phyloP scores from a whole-genome alignment of 2,797 vertebrate species.

The Pseudomugil tenellus region DNA sequence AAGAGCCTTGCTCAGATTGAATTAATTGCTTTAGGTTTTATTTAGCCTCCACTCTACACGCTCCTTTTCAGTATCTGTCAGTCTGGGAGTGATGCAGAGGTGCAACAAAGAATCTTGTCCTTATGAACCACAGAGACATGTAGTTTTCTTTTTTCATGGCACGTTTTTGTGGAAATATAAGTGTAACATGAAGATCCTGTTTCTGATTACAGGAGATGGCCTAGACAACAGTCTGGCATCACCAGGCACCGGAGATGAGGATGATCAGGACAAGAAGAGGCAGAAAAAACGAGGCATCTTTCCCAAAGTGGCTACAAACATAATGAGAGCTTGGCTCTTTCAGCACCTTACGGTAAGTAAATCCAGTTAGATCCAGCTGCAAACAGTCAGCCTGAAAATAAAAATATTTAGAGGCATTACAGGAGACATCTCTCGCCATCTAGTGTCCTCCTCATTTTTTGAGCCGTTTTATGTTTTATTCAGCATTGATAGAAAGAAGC shows the following conservation, averaged over 20 bases:
- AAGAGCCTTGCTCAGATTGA: conserved; percentile 73
- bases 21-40: conserved; percentile 69
- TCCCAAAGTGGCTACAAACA: conserved; percentile 86
- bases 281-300: conserved; percentile 99
- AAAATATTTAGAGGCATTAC: too few species aligned
- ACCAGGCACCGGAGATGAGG: conserved; percentile 94
- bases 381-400: too few species aligned
- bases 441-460: too few species aligned
- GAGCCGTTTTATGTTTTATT: too few species aligned
- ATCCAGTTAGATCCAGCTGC: too few species aligned
- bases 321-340: conserved; percentile 88
- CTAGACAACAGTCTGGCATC: conserved; percentile 95
- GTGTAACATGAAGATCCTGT: conserved; percentile 37
- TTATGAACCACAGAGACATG: conserved; percentile 16
- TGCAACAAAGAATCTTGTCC: conserved; percentile 46
- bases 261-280: conserved; percentile 96
- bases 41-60: conserved; percentile 43
- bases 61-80: conserved; percentile 57
- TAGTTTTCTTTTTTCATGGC: background rate
- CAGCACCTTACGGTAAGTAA: conserved; percentile 95
- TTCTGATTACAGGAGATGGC: conserved; percentile 88
- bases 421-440: too few species aligned
- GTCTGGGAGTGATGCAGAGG: conserved; percentile 45
- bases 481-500: too few species aligned
- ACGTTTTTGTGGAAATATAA: background rate